These are phyloP conservation scores for Glandiceps talaboti DNA, from an alignment of 53 echinoderm and acorn worm species.

Conservation along the genomic window DNA sequence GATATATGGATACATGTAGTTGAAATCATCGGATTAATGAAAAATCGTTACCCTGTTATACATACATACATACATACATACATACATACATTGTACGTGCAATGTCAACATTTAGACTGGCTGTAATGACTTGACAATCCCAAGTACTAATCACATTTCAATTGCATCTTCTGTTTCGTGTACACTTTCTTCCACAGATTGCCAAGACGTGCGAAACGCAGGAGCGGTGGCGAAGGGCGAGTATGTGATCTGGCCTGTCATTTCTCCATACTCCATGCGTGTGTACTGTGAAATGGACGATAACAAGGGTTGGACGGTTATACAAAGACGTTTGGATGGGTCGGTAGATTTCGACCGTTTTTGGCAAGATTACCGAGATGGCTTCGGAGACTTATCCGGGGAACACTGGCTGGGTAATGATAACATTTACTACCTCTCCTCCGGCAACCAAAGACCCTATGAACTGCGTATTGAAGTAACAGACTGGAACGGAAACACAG, in stretches of 20 bases:
- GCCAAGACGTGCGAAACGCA: slow-evolving; percentile 6
- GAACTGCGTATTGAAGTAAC: not conserved
- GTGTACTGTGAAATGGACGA: slow-evolving; percentile 33
- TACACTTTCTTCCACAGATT: slow-evolving; percentile 12
- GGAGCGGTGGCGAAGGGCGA: slow-evolving; percentile 14
- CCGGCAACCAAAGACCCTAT: not conserved
- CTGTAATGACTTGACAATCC: no score
- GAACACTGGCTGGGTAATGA: slow-evolving; percentile 42
- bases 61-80: no score
- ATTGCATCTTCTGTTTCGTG: no score
- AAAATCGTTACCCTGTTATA: no score
- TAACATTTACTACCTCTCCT: slow-evolving; percentile 11
- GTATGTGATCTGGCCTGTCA: slow-evolving; percentile 26
- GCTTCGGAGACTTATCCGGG: slow-evolving; percentile 14
- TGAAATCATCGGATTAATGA: no score
- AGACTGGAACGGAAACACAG: not conserved
- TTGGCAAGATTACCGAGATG: slow-evolving; percentile 28
- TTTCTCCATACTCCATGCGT: slow-evolving; percentile 2
- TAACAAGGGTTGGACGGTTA: slow-evolving; percentile 4
- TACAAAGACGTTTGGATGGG: slow-evolving; percentile 22
- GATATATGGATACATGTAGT: no score
- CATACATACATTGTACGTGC: no score
- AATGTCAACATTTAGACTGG: no score
- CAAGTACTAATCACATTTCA: no score
- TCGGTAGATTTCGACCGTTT: slow-evolving; percentile 20